These are phyloP conservation scores for Corythornis madagascariensis DNA, from an alignment of 2,113 vertebrate genomes.

Conservation along the genomic window DNA sequence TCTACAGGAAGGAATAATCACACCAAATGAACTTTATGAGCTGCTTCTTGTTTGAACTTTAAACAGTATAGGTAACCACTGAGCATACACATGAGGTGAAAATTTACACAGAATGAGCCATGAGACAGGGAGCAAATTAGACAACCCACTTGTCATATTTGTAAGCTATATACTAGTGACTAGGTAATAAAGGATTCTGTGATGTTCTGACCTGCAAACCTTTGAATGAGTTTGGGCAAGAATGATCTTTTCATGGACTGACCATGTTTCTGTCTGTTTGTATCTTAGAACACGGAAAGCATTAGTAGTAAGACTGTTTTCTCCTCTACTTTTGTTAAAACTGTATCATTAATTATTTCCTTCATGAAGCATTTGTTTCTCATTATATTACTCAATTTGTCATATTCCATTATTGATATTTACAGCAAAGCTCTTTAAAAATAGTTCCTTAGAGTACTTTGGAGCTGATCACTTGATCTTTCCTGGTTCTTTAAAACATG, in stretches of 20 bases:
- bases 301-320: neutral
- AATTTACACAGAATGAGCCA: neutral
- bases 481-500: neutral
- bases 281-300: neutral
- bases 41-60: neutral
- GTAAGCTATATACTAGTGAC: neutral
- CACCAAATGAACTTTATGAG: neutral
- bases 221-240: neutral
- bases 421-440: neutral
- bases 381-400: neutral
- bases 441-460: neutral
- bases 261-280: neutral
- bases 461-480: neutral
- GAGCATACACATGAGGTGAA: fast-evolving
- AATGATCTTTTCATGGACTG: neutral
- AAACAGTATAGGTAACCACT: neutral
- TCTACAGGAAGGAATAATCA: neutral
- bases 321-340: neutral
- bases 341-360: neutral
- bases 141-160: neutral
- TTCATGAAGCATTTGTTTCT: neutral
- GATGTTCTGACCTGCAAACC: neutral
- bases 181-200: neutral
- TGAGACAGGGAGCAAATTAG: neutral
- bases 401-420: neutral